Evolutionary conservation across 2,797 vertebrate species (phyloP), one percentile per base, ranked within the genome.

Genomic region (Coregonus suidteri): DNA sequence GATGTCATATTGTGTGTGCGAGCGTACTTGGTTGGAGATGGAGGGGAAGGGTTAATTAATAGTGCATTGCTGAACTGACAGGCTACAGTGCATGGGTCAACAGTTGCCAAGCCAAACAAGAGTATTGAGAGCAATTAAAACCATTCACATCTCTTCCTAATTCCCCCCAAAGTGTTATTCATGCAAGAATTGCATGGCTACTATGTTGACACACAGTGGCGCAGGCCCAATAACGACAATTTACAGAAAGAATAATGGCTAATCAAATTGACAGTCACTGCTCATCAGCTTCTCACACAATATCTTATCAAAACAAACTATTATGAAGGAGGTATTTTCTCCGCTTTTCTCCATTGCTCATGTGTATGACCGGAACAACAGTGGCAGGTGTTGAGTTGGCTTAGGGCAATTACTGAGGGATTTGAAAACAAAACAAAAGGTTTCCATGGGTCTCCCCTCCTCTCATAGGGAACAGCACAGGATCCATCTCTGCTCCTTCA

Each of bases 241-340:
- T 96, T 95, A 95, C 95, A 95, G 95, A 95, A 95, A 95, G 95
- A 95, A 95, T 96, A 95, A 96, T 95, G 95, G 95, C 94, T 95
- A 96, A 96, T 95, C 95, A 96, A 95, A 96, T 96, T 95, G 95
- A 96, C 95, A 96, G 95, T 94, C 95, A 95, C 94, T 95, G 94
- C 94, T 95, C 94, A 96, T 95, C 95, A 95, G 95, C 94, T 96
- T 93, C 91, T 93, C 94, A 96, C 94, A 96, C 95, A 95, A 95
- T 96, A 94, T 94, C 95, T 96, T 95, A 96, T 96, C 95, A 96
- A 96, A 96, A 96, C 95, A 96, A 96, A 95, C 94, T 95, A 95
- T 95, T 95, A 96, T 95, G 94, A 94, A 95, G 95, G 95, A 96
- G 95, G 95, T 95, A 95, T 95, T 96, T 96, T 95, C 94, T 47